Conservation (phyloP, 2,797 vertebrate species). For the Emys orbicularis region DNA sequence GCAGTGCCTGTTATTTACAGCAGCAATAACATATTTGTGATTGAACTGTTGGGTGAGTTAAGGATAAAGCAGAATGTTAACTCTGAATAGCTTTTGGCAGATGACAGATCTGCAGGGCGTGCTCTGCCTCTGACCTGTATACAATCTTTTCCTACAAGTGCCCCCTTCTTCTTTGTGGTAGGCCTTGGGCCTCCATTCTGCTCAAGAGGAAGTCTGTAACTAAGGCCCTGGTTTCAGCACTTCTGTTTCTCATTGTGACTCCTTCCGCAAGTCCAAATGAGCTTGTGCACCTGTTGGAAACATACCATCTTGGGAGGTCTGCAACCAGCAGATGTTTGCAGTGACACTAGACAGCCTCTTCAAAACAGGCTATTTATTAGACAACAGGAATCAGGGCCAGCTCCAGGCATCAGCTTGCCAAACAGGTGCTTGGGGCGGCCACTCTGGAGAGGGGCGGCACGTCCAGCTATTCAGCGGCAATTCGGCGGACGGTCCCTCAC, state of each 20-base stretch:
- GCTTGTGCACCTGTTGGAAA: neutral
- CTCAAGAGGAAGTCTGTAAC: neutral
- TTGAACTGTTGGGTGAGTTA: neutral
- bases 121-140: neutral
- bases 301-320: neutral
- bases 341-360: neutral
- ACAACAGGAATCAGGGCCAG: neutral
- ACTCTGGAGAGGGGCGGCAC: too few species aligned
- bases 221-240: neutral
- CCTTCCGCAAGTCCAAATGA: neutral
- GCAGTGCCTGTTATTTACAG: neutral
- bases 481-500: too few species aligned
- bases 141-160: neutral
- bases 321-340: neutral
- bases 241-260: neutral
- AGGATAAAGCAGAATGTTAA: neutral
- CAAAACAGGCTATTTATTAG: neutral
- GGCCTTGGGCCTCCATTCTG: neutral
- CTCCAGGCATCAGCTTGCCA: too few species aligned
- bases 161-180: neutral
- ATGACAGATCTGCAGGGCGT: too few species aligned
- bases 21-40: neutral
- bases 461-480: too few species aligned
- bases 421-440: too few species aligned
- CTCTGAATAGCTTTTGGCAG: too few species aligned